Base-by-base conservation (phyloP, 2,888 invertebrate genomes). In the Lordiphosa andalusiaca region DNA sequence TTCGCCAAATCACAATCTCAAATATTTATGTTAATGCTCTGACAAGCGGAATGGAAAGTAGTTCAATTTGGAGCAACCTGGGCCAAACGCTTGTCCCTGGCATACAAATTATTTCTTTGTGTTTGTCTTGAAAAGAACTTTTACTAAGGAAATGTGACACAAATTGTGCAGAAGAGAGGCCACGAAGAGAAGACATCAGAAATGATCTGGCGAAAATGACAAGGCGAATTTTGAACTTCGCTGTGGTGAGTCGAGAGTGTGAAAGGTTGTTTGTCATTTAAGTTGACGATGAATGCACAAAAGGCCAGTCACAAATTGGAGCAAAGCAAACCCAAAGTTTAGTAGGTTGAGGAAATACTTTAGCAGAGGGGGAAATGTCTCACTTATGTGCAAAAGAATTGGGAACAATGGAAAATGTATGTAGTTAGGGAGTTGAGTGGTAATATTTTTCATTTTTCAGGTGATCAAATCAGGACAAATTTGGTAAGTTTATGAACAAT, bases 21-120 rank as follows among this genome's bases (percentile, higher is more conserved):
- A 72, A 63, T 77, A 77, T 81, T 81, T 81, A 71, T 84, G 84
- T 76, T 67, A 70, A 80, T 80, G 53, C 80, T 46, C 46, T 53
- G 30, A 44, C 25, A 19, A 7, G 19, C 10, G 33, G 44, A 44
- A 44, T 23, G 44, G 78, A 78, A 78, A 84, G 77, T 82, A 84
- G 77, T 82, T 74, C 84, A 84, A 63, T 67, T 78, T 70, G 58
- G 40, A 66, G 59, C 63, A 62, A 42, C 60, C 9, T 30, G 30
- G 30, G 30, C 30, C 30, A 62, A 65, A 63, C 70, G 63, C 51
- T 72, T 80, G 73, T 58, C 63, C 64, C 48, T 77, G 77, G 84
- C 77, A 77, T 84, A 84, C 77, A 77, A 77, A 77, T 81, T 66
- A 52, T 52, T 23, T 35, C 40, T 39, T 13, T 50, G 39, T 47